Percentiles rank a stretch among this genome's conserved stretches.
phyloP scores from a whole-genome alignment of 2,888 invertebrate species.

The Strigamia maritima region DNA sequence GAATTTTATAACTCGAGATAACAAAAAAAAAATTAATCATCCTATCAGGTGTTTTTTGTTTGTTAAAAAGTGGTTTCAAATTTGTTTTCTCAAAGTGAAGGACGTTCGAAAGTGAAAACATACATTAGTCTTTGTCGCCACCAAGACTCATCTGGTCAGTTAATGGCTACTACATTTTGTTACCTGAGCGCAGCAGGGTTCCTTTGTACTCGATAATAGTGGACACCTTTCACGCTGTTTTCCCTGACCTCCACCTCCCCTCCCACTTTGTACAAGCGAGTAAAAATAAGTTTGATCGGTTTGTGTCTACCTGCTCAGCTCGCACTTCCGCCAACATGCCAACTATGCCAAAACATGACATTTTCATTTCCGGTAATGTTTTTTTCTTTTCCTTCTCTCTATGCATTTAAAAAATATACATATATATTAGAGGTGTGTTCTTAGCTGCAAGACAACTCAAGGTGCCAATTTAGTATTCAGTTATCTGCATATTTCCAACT shows the following conservation, averaged over 20 bases:
- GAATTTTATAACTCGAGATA: background rate
- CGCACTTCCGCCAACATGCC: constrained; percentile 14
- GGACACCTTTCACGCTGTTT: constrained; percentile 23
- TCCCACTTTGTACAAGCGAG: background rate
- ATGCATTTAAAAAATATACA: background rate
- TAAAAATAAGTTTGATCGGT: constrained; percentile 18
- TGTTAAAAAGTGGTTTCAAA: background rate
- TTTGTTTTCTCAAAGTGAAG: background rate
- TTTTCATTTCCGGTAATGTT: background rate
- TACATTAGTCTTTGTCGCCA: constrained; percentile 4
- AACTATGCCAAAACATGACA: background rate
- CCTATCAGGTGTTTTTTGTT: background rate
- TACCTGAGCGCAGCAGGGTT: background rate
- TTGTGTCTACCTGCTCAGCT: background rate
- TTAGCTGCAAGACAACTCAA: background rate
- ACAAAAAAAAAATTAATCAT: background rate
- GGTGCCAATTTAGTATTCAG: constrained; percentile 24
- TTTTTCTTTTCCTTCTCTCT: background rate
- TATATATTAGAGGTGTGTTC: background rate
- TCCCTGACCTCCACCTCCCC: background rate
- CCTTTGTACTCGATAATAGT: background rate
- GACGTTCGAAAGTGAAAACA: background rate
- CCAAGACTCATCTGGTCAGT: background rate
- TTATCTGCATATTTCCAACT: constrained; percentile 25
- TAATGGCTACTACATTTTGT: constrained; percentile 20